These are phyloP conservation scores for Rhizoglyphus robini DNA, from an alignment of 1,140 invertebrate species.

Conservation along the genomic window DNA sequence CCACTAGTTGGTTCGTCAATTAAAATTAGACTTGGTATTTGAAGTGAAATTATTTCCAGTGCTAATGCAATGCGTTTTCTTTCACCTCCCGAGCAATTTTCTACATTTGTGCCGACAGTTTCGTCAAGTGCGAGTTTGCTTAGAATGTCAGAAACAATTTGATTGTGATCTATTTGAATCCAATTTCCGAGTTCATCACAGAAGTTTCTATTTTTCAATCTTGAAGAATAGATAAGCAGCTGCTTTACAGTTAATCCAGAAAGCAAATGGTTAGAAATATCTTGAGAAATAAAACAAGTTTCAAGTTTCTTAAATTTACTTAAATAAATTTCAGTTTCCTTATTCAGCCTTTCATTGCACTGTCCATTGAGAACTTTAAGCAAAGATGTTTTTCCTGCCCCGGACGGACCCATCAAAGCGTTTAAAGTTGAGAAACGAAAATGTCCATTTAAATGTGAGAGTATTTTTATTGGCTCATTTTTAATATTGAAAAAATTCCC, in stretches of 20 bases:
- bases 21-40: conserved; percentile 5
- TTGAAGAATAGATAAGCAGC: conserved; percentile 76
- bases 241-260: conserved; percentile 74
- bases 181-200: too few relatives aligned
- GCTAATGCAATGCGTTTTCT: conserved; percentile 82
- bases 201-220: conserved; percentile 59
- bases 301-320: not conserved
- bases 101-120: conserved; percentile 13
- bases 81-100: conserved; percentile 53
- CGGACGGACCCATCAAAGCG: conserved; percentile 48
- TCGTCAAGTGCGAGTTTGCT: not conserved
- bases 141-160: not conserved
- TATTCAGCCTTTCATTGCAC: not conserved
- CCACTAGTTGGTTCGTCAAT: conserved; percentile 19
- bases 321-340: not conserved
- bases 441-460: not conserved
- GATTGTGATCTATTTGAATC: not conserved
- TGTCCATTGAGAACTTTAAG: conserved; percentile 26
- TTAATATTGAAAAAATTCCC: too few relatives aligned
- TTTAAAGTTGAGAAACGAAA: conserved; percentile 29
- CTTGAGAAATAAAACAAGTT: conserved; percentile 17
- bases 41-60: conserved; percentile 43
- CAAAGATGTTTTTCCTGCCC: conserved; percentile 41
- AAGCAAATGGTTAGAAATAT: conserved; percentile 70
- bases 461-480: not conserved